phyloP scores from a whole-genome alignment of 2,113 vertebrate species.

The Atherinomorus stipes region DNA sequence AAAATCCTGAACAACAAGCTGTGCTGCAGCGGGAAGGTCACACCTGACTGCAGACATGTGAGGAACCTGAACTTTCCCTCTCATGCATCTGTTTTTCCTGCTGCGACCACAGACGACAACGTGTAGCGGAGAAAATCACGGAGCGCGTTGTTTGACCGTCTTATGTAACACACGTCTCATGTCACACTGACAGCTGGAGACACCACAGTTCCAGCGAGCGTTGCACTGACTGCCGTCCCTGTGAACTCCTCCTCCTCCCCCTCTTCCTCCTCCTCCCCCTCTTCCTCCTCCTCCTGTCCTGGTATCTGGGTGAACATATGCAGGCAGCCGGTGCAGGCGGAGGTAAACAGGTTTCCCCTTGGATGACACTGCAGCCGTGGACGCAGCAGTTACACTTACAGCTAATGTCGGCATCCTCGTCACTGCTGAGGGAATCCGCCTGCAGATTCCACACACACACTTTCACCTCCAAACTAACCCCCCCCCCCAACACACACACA shows the following conservation, averaged over 20 bases:
- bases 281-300: background rate
- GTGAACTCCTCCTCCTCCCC: background rate
- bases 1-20: too few relatives aligned
- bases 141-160: background rate
- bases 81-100: too few relatives aligned
- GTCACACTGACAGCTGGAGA: conserved; percentile 18
- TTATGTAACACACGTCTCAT: background rate
- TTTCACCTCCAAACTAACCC: too few relatives aligned
- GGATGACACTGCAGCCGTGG: conserved; percentile 29
- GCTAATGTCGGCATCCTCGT: conserved; percentile 53
- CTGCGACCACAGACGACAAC: too few relatives aligned
- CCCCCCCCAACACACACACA: too few relatives aligned
- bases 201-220: conserved; percentile 28
- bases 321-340: conserved; percentile 19
- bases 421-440: conserved; percentile 37
- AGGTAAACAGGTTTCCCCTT: conserved; percentile 55
- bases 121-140: too few relatives aligned
- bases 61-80: too few relatives aligned
- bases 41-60: too few relatives aligned
- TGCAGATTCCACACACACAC: too few relatives aligned
- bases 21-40: too few relatives aligned
- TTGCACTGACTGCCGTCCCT: conserved; percentile 30
- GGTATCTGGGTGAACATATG: conserved; percentile 27
- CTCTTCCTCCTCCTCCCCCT: background rate
- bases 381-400: conserved; percentile 34